Conservation (phyloP, 2,888 invertebrate genomes). For the Aspidapion aeneum region DNA sequence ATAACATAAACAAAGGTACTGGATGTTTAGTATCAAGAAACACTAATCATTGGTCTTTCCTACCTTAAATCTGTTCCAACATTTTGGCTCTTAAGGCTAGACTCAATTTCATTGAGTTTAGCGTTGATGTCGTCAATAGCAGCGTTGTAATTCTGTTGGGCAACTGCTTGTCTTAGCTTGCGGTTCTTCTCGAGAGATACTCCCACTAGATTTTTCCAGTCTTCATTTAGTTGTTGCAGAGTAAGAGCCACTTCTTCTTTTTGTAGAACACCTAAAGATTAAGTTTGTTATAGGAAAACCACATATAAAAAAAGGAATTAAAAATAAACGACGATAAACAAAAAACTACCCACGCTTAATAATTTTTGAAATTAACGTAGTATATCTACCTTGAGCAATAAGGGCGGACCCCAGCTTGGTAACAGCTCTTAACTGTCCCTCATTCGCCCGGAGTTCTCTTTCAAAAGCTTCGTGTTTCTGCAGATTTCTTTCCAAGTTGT, state of each 20-base stretch:
- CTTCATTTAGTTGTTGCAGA: constrained; percentile 65
- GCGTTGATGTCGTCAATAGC: constrained; percentile 86
- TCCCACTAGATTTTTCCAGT: constrained; percentile 73
- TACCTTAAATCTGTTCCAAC: constrained; percentile 75
- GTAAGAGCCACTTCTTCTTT: constrained; percentile 67
- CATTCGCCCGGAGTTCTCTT: constrained; percentile 90
- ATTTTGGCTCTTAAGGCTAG: constrained; percentile 73
- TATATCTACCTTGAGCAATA: constrained; percentile 55
- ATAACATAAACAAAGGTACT: no score
- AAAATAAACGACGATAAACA: no score
- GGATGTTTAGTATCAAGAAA: no score
- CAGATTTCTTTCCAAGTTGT: constrained; percentile 84
- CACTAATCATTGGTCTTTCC: no score
- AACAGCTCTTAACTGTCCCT: constrained; percentile 83
- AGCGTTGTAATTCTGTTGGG: constrained; percentile 74
- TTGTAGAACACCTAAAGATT: constrained; percentile 57
- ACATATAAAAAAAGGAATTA: no score
- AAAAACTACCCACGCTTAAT: no score
- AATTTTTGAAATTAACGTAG: no score
- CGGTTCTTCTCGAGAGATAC: constrained; percentile 64
- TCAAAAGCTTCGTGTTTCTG: constrained; percentile 98
- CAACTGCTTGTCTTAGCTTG: constrained; percentile 83
- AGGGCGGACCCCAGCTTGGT: constrained; percentile 76
- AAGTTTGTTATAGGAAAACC: no score
- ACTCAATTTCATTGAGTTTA: constrained; percentile 82